phyloP scores from a whole-genome alignment of 2,113 vertebrate species.

The Colius striatus region DNA sequence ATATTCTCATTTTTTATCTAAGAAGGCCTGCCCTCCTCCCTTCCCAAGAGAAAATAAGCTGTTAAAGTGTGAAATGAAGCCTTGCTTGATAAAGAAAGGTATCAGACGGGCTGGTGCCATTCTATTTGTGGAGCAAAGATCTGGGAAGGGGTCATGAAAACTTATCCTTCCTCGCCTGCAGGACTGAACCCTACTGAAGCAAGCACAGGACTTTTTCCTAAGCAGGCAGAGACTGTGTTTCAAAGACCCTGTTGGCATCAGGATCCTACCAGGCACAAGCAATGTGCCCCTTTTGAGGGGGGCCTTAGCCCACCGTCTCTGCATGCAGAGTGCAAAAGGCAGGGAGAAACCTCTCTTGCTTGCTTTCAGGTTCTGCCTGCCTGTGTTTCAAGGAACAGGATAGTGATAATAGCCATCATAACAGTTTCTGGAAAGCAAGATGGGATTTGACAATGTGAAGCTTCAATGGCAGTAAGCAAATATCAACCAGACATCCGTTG shows the following conservation, averaged over 20 bases:
- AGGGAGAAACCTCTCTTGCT: background rate
- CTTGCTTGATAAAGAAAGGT: constrained; percentile 14
- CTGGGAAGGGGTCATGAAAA: background rate
- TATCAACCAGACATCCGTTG: background rate
- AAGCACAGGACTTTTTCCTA: background rate
- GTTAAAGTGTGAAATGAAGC: constrained; percentile 32
- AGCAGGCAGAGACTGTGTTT: background rate
- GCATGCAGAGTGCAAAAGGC: background rate
- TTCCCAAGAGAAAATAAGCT: constrained; percentile 4
- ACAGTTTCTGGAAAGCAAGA: constrained; percentile 57
- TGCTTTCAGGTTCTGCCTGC: constrained; percentile 30
- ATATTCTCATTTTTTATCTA: background rate
- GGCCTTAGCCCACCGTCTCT: background rate
- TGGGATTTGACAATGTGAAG: background rate
- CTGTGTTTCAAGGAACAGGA: constrained; percentile 33
- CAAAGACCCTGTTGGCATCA: background rate
- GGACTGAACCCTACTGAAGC: background rate
- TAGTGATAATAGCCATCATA: constrained; percentile 29
- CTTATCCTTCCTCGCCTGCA: background rate
- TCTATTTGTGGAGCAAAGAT: constrained; percentile 19
- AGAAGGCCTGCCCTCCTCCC: background rate
- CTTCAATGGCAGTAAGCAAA: constrained; percentile 18
- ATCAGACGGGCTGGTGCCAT: constrained; percentile 16
- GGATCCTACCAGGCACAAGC: background rate
- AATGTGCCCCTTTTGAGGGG: background rate